These are phyloP conservation scores for Cosmia pyralina DNA, from an alignment of 2,888 invertebrate species.

Conservation along the genomic window DNA sequence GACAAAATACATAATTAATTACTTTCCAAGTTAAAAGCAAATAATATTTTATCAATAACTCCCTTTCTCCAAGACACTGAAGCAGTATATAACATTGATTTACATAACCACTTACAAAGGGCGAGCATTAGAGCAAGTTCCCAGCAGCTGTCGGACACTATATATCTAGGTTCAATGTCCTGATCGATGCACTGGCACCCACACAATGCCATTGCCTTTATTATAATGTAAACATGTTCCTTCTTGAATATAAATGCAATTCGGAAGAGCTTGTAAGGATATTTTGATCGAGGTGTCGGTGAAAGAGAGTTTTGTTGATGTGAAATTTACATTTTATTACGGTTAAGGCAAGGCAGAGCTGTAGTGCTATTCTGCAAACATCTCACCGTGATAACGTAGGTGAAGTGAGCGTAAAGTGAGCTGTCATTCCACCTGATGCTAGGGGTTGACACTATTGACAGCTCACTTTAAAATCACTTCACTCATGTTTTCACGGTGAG, in stretches of 20 bases:
- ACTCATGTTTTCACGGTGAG: too few species aligned
- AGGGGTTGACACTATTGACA: too few species aligned
- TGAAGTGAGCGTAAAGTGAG: too few species aligned
- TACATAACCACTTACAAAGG: slow-evolving; percentile 31
- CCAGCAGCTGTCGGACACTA: slow-evolving; percentile 13
- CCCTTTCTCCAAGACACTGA: background rate
- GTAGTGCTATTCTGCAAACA: too few species aligned
- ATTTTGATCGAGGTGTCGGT: background rate
- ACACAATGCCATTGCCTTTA: slow-evolving; percentile 12
- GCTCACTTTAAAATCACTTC: too few species aligned
- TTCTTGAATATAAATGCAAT: slow-evolving; percentile 3
- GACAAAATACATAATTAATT: background rate
- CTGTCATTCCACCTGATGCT: too few species aligned
- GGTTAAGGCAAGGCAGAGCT: background rate
- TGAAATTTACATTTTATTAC: background rate
- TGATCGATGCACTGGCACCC: slow-evolving; percentile 33
- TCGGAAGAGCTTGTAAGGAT: background rate
- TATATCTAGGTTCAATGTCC: slow-evolving; percentile 47
- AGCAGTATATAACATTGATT: slow-evolving; percentile 7
- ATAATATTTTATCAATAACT: background rate
- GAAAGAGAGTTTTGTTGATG: background rate
- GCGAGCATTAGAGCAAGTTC: slow-evolving; percentile 24
- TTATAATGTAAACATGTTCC: background rate
- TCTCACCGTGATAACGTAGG: too few species aligned
- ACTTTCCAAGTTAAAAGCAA: background rate